phyloP scores from a whole-genome alignment of 2,888 invertebrate genomes.

The Agonopterix subpropinquella region DNA sequence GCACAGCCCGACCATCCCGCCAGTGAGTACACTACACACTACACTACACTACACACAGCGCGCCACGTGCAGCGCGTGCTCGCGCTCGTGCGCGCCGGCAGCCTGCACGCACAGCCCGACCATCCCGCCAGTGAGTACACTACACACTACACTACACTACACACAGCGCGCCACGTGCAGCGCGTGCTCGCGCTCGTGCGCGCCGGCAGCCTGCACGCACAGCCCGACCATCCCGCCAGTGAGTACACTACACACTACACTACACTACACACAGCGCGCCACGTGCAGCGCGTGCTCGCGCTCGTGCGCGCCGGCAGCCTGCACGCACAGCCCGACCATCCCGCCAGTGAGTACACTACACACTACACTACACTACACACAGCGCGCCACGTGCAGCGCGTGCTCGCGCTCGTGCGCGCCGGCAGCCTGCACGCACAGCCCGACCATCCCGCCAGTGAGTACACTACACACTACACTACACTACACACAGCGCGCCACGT shows the following conservation, averaged over 20 bases:
- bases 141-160: no score
- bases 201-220: slow-evolving; percentile 78
- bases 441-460: slow-evolving; percentile 16
- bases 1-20: slow-evolving; percentile 33
- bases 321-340: slow-evolving; percentile 58
- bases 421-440: slow-evolving; percentile 74
- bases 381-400: slow-evolving; percentile 77
- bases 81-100: slow-evolving; percentile 76
- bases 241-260: no score
- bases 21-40: slow-evolving; percentile 16
- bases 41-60: no score
- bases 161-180: slow-evolving; percentile 80
- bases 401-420: slow-evolving; percentile 76
- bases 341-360: slow-evolving; percentile 17
- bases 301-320: slow-evolving; percentile 78
- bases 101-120: slow-evolving; percentile 71
- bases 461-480: no score
- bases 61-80: slow-evolving; percentile 69
- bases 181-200: slow-evolving; percentile 67
- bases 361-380: no score
- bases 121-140: slow-evolving; percentile 17
- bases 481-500: slow-evolving; percentile 81
- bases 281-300: slow-evolving; percentile 57
- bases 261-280: no score
- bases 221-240: slow-evolving; percentile 20